Percentiles rank a stretch among this genome's conserved stretches.
phyloP scores from a whole-genome alignment of 2,888 invertebrate species.

The Macrosoma leucophasiata region DNA sequence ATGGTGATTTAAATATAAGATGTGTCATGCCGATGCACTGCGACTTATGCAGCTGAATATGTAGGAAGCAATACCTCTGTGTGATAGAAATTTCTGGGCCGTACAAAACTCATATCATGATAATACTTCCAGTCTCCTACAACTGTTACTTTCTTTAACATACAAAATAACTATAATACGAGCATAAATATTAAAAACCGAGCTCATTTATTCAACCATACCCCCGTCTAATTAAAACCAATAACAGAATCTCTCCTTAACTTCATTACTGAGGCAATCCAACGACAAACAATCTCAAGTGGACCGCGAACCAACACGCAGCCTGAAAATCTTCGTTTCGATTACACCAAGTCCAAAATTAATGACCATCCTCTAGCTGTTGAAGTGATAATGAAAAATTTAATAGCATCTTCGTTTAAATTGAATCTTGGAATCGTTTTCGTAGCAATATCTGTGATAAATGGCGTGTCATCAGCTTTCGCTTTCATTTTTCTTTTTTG shows the following conservation, averaged over 20 bases:
- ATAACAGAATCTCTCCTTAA: slow-evolving; percentile 17
- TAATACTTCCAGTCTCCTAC: no score
- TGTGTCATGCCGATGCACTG: no score
- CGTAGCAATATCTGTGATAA: slow-evolving; percentile 31
- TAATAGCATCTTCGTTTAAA: slow-evolving; percentile 45
- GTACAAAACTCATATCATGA: no score
- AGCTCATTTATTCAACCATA: slow-evolving; percentile 37
- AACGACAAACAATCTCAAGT: slow-evolving; percentile 47
- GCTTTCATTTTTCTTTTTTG: slow-evolving; percentile 6
- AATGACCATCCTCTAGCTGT: slow-evolving; percentile 39
- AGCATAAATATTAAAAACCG: no score
- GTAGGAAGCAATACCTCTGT: no score
- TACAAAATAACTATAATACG: no score
- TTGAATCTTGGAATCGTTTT: slow-evolving; percentile 47
- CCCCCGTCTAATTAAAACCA: slow-evolving; percentile 25
- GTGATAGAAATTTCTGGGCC: no score
- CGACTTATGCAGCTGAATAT: no score
- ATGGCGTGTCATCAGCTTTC: slow-evolving; percentile 27
- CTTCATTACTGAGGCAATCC: slow-evolving; percentile 29
- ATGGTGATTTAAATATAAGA: no score
- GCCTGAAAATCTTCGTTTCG: slow-evolving; percentile 41
- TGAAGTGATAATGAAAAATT: slow-evolving; percentile 57
- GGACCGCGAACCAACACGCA: slow-evolving; percentile 45
- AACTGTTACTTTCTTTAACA: no score
- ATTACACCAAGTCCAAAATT: slow-evolving; percentile 53